Conservation (phyloP, 2,797 vertebrate species). For the Sebastes jordani region DNA sequence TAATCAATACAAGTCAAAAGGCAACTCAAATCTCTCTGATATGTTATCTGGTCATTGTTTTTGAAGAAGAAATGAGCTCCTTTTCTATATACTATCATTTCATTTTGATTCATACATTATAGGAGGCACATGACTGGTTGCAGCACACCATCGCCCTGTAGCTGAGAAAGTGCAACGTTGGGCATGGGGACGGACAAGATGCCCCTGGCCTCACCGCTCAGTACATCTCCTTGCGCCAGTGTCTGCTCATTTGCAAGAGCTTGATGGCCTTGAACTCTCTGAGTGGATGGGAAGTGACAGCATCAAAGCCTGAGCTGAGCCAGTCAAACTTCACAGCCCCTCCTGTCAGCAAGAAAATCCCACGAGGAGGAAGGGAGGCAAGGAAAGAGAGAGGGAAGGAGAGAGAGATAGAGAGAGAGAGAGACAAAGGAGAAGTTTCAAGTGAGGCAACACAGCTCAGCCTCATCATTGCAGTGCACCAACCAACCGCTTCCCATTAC, state of each 20-base stretch:
- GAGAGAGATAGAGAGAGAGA: constrained; percentile 27
- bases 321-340: constrained; percentile 79
- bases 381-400: constrained; percentile 14
- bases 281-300: constrained; percentile 83
- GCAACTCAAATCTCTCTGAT: not conserved
- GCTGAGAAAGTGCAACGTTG: constrained; percentile 16
- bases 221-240: constrained; percentile 47
- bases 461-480: constrained; percentile 12
- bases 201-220: constrained; percentile 48
- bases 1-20: not conserved
- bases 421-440: constrained; percentile 51
- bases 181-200: constrained; percentile 35
- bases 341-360: constrained; percentile 68
- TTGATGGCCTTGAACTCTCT: constrained; percentile 81
- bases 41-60: accelerated
- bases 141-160: not conserved
- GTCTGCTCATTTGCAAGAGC: constrained; percentile 78
- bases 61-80: not conserved
- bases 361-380: constrained; percentile 44
- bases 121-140: not conserved
- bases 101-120: not conserved
- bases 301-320: constrained; percentile 82
- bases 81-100: not conserved
- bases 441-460: constrained; percentile 23
- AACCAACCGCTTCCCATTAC: constrained; percentile 30